A percentile compares a stretch with the other conserved stretches of the same genome.
phyloP scores from a whole-genome alignment of 2,888 invertebrate genomes.

The Beris morrisii region DNA sequence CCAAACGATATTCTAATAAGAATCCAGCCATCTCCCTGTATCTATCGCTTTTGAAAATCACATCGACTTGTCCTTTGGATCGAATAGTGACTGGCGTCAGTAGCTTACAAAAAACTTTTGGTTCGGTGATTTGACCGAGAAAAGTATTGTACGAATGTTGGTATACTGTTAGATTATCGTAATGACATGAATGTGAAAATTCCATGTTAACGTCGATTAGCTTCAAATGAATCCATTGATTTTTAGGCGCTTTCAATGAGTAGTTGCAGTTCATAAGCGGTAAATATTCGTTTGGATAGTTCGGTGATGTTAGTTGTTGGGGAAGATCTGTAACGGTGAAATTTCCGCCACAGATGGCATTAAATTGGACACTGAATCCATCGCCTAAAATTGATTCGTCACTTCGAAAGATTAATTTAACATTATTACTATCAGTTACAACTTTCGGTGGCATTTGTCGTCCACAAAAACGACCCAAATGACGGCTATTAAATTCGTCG shows the following conservation, averaged over 20 bases:
- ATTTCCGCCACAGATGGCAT: constrained; percentile 70
- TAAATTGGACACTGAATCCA: constrained; percentile 71
- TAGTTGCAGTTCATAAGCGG: constrained; percentile 66
- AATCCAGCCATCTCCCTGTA: constrained; percentile 48
- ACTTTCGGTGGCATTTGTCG: constrained; percentile 60
- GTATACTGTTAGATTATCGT: constrained; percentile 59
- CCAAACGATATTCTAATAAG: constrained; percentile 59
- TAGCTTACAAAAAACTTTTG: constrained; percentile 55
- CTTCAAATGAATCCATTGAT: constrained; percentile 58
- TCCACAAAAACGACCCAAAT: constrained; percentile 66
- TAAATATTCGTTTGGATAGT: constrained; percentile 69
- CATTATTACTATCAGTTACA: constrained; percentile 65
- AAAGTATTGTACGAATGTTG: constrained; percentile 1
- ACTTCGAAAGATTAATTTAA: constrained; percentile 73
- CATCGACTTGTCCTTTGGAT: constrained; percentile 50
- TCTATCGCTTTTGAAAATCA: constrained; percentile 63
- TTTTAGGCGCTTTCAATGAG: constrained; percentile 58
- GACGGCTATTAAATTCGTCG: constrained; percentile 57
- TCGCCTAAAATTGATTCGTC: constrained; percentile 67
- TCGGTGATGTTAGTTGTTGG: constrained; percentile 70
- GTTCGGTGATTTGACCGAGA: neutral
- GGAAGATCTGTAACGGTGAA: constrained; percentile 60
- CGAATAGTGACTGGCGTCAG: constrained; percentile 49
- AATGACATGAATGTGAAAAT: constrained; percentile 42
- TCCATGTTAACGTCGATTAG: constrained; percentile 63